A percentile compares a stretch with the other conserved stretches of the same genome.
Evolutionary conservation across 2,888 invertebrate genomes (phyloP).

Genomic region (Hofmannophila pseudospretella): DNA sequence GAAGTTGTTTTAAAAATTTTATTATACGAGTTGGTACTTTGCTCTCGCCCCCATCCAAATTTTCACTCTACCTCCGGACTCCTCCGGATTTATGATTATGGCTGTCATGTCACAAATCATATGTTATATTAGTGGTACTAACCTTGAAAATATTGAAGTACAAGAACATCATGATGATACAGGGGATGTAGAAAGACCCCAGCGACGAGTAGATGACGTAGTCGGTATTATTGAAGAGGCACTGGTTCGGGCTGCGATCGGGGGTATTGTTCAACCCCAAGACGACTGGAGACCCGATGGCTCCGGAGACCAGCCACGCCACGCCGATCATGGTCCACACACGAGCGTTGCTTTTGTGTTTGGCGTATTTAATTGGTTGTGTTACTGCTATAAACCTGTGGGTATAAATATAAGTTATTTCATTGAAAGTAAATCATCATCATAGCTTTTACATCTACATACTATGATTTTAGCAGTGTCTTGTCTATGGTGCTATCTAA

Average conservation of each 20-base stretch:
- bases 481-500: no score
- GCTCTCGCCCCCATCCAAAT: no score
- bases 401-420: slow-evolving; percentile 16
- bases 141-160: slow-evolving; percentile 99
- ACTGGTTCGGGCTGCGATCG: slow-evolving; percentile 87
- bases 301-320: slow-evolving; percentile 94
- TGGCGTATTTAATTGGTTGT: slow-evolving; percentile 98
- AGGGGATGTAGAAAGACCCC: slow-evolving; percentile 98
- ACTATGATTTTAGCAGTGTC: no score
- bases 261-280: slow-evolving; percentile 96
- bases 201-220: slow-evolving; percentile 98
- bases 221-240: slow-evolving; percentile 98
- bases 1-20: no score
- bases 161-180: slow-evolving; percentile 98
- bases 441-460: no score
- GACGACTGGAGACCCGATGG: slow-evolving; percentile 97
- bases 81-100: no score
- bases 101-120: no score
- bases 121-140: no score
- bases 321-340: slow-evolving; percentile 96
- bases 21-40: no score
- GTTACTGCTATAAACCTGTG: slow-evolving; percentile 98
- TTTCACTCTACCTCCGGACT: no score
- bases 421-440: not conserved
- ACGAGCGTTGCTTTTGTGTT: slow-evolving; percentile 96